These are phyloP conservation scores for Panthera leo DNA, from an alignment of 2,113 vertebrate genomes.

Conservation along the genomic window DNA sequence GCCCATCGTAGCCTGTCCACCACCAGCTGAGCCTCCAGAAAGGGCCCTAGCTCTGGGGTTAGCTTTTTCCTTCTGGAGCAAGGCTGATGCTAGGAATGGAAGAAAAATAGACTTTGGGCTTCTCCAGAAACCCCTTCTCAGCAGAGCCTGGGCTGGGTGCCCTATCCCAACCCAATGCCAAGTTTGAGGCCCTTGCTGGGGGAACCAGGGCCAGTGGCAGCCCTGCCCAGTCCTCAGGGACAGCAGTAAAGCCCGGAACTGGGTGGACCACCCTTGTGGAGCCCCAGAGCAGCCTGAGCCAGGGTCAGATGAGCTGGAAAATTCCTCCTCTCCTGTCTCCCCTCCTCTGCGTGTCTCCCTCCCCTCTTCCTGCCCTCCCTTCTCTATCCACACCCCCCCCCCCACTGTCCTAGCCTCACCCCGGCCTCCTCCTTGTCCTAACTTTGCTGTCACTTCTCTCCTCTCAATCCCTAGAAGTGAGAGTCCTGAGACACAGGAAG, in stretches of 20 bases:
- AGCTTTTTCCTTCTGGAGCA: neutral
- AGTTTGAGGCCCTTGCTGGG: neutral
- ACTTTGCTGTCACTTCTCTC: constrained; percentile 81
- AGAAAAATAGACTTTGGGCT: neutral
- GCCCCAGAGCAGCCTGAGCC: constrained; percentile 11
- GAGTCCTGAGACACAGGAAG: constrained; percentile 89
- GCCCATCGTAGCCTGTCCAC: neutral
- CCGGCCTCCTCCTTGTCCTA: constrained; percentile 50
- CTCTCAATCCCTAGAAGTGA: constrained; percentile 83
- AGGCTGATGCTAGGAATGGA: neutral
- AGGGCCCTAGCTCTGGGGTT: neutral
- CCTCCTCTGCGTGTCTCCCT: constrained; percentile 27
- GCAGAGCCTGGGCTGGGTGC: neutral
- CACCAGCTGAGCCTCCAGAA: neutral
- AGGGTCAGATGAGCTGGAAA: neutral
- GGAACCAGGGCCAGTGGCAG: neutral
- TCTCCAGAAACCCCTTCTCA: neutral
- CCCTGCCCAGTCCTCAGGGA: neutral
- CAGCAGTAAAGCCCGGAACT: neutral
- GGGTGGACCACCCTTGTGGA: neutral
- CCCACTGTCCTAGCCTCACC: constrained; percentile 73
- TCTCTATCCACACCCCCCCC: constrained; percentile 63
- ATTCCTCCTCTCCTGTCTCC: neutral
- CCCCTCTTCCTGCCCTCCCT: constrained; percentile 75
- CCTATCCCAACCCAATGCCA: neutral